Percentiles rank a stretch among this genome's conserved stretches.
Conservation (phyloP, 1,140 invertebrate genomes). For the Brachionus koreanus region DNA sequence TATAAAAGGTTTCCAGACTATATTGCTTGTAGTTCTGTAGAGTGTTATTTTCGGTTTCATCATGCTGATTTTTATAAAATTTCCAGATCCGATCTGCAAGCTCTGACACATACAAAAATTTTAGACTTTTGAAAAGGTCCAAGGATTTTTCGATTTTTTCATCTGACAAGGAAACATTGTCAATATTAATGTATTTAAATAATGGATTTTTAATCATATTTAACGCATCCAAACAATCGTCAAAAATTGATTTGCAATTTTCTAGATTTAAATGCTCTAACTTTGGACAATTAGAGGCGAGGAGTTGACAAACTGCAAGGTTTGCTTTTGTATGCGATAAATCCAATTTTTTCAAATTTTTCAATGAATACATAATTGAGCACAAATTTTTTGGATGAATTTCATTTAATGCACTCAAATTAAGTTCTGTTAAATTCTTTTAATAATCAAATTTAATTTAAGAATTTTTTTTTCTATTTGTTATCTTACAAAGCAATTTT, state of each 20-base stretch:
- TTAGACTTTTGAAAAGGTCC: neutral
- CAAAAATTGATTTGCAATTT: conserved; percentile 33
- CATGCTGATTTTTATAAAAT: neutral
- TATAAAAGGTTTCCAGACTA: neutral
- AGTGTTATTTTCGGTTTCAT: neutral
- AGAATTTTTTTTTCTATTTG: neutral
- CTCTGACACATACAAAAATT: neutral
- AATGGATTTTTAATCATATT: neutral
- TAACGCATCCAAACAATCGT: neutral
- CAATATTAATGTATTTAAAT: conserved; percentile 19
- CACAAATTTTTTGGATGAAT: neutral
- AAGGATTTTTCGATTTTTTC: conserved; percentile 20
- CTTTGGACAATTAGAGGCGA: neutral
- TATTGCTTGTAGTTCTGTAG: neutral
- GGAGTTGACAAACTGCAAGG: neutral
- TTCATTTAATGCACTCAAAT: neutral
- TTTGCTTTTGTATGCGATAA: conserved; percentile 31
- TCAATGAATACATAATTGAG: neutral
- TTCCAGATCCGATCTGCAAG: neutral
- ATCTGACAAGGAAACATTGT: conserved; percentile 2
- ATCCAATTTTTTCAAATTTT: conserved; percentile 7
- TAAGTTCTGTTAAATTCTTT: conserved; percentile 34
- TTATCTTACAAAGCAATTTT: conserved; percentile 38
- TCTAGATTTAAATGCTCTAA: conserved; percentile 12
- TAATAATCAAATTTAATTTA: neutral